Evolutionary conservation across 1,140 invertebrate genomes (phyloP).

Genomic region (Drosophila parvula): DNA sequence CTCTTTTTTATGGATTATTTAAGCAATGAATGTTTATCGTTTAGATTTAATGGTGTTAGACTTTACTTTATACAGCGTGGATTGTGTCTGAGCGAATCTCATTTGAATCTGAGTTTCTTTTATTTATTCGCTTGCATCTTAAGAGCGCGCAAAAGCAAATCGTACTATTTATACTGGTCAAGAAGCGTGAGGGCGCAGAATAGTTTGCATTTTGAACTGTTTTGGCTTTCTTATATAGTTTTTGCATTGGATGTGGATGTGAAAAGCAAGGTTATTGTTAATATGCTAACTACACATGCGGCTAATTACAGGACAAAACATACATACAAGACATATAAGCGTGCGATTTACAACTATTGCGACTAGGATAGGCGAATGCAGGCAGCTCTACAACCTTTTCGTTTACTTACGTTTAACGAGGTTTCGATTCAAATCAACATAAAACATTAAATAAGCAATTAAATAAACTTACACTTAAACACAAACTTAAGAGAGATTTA

Average conservation of each 20-base stretch:
- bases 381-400: constrained; percentile 41
- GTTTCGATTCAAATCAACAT: constrained; percentile 45
- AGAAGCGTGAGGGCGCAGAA: constrained; percentile 67
- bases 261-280: constrained; percentile 67
- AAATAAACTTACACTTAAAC: constrained; percentile 57
- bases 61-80: constrained; percentile 73
- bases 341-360: constrained; percentile 27
- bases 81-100: constrained; percentile 69
- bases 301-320: constrained; percentile 39
- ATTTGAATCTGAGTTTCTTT: constrained; percentile 16
- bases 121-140: constrained; percentile 25
- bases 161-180: constrained; percentile 48
- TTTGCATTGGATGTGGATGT: constrained; percentile 56
- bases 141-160: constrained; percentile 64
- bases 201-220: constrained; percentile 44
- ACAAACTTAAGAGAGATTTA: constrained; percentile 39
- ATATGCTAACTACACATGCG: constrained; percentile 55
- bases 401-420: constrained; percentile 73
- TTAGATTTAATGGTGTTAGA: constrained; percentile 63
- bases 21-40: constrained; percentile 56
- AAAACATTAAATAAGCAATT: constrained; percentile 46
- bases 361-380: constrained; percentile 58
- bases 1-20: constrained; percentile 55
- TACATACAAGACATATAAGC: constrained; percentile 29
- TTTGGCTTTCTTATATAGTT: constrained; percentile 43